Evolutionary conservation across 2,797 vertebrate genomes (phyloP).

Genomic region (Zalophus californianus): DNA sequence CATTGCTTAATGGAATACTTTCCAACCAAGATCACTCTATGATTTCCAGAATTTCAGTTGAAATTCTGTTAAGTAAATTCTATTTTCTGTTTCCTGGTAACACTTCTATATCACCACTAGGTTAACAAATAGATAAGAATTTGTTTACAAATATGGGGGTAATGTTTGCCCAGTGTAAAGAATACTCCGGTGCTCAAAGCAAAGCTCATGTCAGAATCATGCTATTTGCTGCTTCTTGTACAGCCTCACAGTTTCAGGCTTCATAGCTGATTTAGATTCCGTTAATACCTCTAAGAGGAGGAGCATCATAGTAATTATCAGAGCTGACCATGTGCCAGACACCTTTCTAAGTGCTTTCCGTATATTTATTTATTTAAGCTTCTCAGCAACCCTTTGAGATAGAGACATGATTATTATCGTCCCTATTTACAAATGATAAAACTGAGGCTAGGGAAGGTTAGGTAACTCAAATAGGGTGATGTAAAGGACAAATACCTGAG

Average conservation of each 20-base stretch:
- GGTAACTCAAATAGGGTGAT: not conserved
- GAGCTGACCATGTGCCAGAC: not conserved
- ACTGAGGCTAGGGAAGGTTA: not conserved
- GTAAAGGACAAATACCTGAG: not conserved
- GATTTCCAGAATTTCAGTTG: too few relatives aligned
- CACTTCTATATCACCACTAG: not conserved
- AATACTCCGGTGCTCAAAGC: not conserved
- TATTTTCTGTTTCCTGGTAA: conserved; percentile 12
- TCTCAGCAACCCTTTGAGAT: not conserved
- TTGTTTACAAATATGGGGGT: not conserved
- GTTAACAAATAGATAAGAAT: conserved; percentile 1
- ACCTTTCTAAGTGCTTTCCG: not conserved
- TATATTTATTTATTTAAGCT: not conserved
- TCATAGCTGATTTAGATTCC: not conserved
- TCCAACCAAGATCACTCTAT: not conserved
- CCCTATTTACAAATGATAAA: not conserved
- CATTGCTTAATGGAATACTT: not conserved
- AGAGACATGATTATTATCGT: not conserved
- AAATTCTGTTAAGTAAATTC: conserved; percentile 1
- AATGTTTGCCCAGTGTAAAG: not conserved
- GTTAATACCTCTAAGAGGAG: not conserved
- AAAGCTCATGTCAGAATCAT: not conserved
- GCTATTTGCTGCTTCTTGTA: not conserved
- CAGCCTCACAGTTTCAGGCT: not conserved
- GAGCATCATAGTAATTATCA: not conserved